phyloP scores from a whole-genome alignment of 2,113 vertebrate species.

The Pelusios castaneus region DNA sequence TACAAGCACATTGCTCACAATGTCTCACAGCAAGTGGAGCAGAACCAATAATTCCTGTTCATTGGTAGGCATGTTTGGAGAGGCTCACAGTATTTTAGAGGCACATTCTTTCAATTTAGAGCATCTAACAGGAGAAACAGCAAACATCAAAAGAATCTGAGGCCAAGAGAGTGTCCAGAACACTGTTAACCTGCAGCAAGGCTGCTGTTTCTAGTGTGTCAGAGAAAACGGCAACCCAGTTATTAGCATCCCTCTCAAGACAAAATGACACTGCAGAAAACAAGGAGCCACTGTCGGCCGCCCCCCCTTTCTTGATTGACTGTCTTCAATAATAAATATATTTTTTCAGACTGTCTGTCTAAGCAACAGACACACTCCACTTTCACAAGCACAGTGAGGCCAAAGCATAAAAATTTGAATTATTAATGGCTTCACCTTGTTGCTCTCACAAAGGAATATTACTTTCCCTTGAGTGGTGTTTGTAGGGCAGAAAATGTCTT shows the following conservation, averaged over 20 bases:
- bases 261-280: not conserved
- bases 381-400: slow-evolving; percentile 43
- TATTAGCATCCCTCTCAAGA: accelerated
- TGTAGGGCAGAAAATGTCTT: slow-evolving; percentile 26
- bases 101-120: not conserved
- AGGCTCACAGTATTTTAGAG: not conserved
- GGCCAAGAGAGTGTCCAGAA: not conserved
- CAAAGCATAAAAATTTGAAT: slow-evolving; percentile 47
- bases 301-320: not conserved
- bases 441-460: slow-evolving; percentile 55
- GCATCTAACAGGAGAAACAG: not conserved
- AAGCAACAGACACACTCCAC: slow-evolving; percentile 5
- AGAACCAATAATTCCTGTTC: accelerated
- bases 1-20: not conserved
- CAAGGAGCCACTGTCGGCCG: not conserved
- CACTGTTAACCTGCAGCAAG: not conserved
- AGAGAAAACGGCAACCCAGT: not conserved
- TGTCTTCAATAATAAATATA: not conserved
- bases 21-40: not conserved
- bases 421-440: slow-evolving; percentile 49
- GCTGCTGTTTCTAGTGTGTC: not conserved
- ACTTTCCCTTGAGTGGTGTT: slow-evolving; percentile 43
- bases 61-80: not conserved
- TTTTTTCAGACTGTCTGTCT: slow-evolving; percentile 21
- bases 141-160: not conserved